Evolutionary conservation across 2,888 invertebrate species (phyloP).

Genomic region (Hypomecis atomaria): DNA sequence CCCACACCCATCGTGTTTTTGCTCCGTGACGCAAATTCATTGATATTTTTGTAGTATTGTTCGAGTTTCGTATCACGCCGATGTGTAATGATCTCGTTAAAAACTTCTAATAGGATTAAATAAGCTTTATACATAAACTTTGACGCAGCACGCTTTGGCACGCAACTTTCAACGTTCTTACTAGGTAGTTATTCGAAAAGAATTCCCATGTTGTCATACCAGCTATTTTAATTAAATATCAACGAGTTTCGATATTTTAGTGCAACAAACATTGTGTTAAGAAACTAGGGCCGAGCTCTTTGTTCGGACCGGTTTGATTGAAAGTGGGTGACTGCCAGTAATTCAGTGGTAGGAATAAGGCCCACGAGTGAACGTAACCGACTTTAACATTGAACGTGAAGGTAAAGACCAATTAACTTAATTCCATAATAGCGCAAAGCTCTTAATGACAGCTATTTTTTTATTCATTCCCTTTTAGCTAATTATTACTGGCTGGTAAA

Average conservation of each 20-base stretch:
- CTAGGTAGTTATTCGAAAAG: constrained; percentile 22
- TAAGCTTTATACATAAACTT: constrained; percentile 3
- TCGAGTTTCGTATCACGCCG: constrained; percentile 2
- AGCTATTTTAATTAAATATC: constrained; percentile 42
- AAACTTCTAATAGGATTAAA: constrained; percentile 26
- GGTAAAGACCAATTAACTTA: constrained; percentile 71
- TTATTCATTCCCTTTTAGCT: constrained; percentile 49
- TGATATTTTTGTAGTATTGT: constrained; percentile 60
- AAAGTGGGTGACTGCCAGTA: constrained; percentile 75
- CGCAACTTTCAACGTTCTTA: constrained; percentile 20
- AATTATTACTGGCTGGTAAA: constrained; percentile 17
- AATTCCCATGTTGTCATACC: constrained; percentile 30
- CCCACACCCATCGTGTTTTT: constrained; percentile 57
- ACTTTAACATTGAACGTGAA: constrained; percentile 73
- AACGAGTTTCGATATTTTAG: constrained; percentile 43
- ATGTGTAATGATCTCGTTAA: constrained; percentile 15
- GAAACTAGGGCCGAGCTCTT: constrained; percentile 60
- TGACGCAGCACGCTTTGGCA: constrained; percentile 1
- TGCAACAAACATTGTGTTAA: constrained; percentile 44
- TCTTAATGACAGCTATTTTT: constrained; percentile 40
- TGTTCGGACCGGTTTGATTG: constrained; percentile 71
- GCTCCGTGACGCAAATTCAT: constrained; percentile 71
- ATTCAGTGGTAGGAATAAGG: constrained; percentile 56
- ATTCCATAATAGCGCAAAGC: constrained; percentile 59
- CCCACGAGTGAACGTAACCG: constrained; percentile 60